phyloP scores from a whole-genome alignment of 2,888 invertebrate genomes.

The Coenonympha arcania region DNA sequence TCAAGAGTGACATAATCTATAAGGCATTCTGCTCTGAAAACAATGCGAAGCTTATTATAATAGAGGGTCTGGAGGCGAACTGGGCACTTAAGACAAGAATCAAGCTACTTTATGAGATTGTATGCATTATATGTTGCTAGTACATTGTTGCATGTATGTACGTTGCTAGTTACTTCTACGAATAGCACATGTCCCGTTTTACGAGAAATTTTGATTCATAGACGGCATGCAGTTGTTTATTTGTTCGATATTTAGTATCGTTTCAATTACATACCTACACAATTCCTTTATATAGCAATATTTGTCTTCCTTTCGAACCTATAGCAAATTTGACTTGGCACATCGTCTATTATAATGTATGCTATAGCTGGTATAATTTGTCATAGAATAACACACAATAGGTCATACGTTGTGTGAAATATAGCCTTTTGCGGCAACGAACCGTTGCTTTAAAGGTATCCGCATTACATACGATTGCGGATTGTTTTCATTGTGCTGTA shows the following conservation, averaged over 20 bases:
- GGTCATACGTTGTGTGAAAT: constrained; percentile 49
- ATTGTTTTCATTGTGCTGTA: constrained; percentile 22
- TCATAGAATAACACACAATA: constrained; percentile 52
- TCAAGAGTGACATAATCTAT: constrained; percentile 26
- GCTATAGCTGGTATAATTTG: constrained; percentile 45
- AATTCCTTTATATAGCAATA: background rate
- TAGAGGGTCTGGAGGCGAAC: constrained; percentile 24
- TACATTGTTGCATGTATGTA: too few relatives aligned
- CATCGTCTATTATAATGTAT: constrained; percentile 15
- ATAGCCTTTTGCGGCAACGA: constrained; percentile 42
- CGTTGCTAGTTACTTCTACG: constrained; percentile 11
- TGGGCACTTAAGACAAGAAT: constrained; percentile 26
- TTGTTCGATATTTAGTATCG: background rate
- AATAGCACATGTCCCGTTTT: constrained; percentile 2
- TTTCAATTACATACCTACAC: background rate
- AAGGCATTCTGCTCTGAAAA: constrained; percentile 27
- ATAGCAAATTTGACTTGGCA: constrained; percentile 5
- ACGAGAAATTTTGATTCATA: constrained; percentile 1
- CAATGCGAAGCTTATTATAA: constrained; percentile 28
- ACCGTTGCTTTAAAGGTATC: constrained; percentile 32
- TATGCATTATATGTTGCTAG: constrained; percentile 17
- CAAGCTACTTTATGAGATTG: constrained; percentile 21
- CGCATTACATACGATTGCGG: constrained; percentile 16
- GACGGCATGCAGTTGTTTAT: constrained; percentile 1
- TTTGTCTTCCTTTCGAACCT: background rate